Percentiles rank a stretch among this genome's conserved stretches.
Conservation (phyloP, 2,888 invertebrate species). For the Melinaea marsaeus region DNA sequence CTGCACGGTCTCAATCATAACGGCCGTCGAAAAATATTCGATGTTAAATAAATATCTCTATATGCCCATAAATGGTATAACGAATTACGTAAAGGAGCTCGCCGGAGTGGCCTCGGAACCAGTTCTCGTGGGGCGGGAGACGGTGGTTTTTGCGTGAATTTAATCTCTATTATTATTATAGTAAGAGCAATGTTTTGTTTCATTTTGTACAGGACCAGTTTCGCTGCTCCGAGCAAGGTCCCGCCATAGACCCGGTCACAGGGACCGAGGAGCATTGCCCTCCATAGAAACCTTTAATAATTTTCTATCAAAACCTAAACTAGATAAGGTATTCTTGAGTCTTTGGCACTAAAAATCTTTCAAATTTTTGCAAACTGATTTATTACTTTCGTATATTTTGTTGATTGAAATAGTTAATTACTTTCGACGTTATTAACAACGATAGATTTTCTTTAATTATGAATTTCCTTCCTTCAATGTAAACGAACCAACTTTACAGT, state of each 20-base stretch:
- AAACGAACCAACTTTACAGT: too few species aligned
- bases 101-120: conserved; percentile 52
- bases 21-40: not conserved
- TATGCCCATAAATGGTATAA: conserved; percentile 36
- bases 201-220: conserved; percentile 51
- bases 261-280: conserved; percentile 38
- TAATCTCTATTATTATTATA: conserved; percentile 6
- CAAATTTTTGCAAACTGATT: too few species aligned
- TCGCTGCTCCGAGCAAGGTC: conserved; percentile 61
- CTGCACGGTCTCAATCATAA: not conserved
- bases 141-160: conserved; percentile 7
- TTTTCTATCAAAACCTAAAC: conserved; percentile 27
- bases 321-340: conserved; percentile 21
- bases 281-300: conserved; percentile 35
- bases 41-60: conserved; percentile 21
- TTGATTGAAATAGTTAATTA: too few species aligned
- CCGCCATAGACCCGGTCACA: conserved; percentile 48
- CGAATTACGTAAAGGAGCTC: conserved; percentile 51
- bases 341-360: not conserved
- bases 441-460: too few species aligned
- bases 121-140: conserved; percentile 38
- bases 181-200: conserved; percentile 9
- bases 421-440: too few species aligned
- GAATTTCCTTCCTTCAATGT: too few species aligned
- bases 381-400: too few species aligned